Evolutionary conservation across 2,113 vertebrate genomes (phyloP).

Genomic region (Xenopus laevis): DNA sequence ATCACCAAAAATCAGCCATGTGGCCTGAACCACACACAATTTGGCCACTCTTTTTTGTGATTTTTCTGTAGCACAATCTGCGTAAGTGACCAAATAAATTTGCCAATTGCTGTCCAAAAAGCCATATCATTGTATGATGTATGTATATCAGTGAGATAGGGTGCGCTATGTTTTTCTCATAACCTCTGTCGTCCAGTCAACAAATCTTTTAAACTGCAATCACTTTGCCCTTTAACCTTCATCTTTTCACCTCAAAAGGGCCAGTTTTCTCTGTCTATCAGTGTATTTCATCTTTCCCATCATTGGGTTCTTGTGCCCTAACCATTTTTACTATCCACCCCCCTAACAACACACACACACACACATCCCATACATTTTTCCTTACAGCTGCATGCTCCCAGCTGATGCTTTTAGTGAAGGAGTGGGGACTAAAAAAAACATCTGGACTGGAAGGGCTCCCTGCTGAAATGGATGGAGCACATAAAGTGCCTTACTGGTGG

Average conservation of each 20-base stretch:
- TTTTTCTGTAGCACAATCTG: too few relatives aligned
- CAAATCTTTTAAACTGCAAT: too few relatives aligned
- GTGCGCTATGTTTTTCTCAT: too few relatives aligned
- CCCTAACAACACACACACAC: not conserved
- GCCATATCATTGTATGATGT: too few relatives aligned
- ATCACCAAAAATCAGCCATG: too few relatives aligned
- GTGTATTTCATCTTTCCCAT: not conserved
- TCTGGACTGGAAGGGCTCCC: conserved; percentile 61
- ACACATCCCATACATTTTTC: conserved; percentile 47
- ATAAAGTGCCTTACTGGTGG: not conserved
- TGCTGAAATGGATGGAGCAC: not conserved
- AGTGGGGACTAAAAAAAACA: conserved; percentile 72
- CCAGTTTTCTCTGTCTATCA: not conserved
- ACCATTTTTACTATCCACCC: not conserved
- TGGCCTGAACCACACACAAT: too few relatives aligned
- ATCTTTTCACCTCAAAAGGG: not conserved
- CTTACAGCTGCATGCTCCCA: conserved; percentile 64
- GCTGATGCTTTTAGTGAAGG: conserved; percentile 67
- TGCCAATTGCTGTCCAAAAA: too few relatives aligned
- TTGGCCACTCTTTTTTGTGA: too few relatives aligned
- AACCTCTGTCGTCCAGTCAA: too few relatives aligned
- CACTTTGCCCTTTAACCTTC: too few relatives aligned
- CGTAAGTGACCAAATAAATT: too few relatives aligned
- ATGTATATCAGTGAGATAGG: too few relatives aligned
- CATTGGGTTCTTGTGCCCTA: not conserved